These are phyloP conservation scores for Megaceryle alcyon DNA, from an alignment of 2,797 vertebrate genomes.

Conservation along the genomic window DNA sequence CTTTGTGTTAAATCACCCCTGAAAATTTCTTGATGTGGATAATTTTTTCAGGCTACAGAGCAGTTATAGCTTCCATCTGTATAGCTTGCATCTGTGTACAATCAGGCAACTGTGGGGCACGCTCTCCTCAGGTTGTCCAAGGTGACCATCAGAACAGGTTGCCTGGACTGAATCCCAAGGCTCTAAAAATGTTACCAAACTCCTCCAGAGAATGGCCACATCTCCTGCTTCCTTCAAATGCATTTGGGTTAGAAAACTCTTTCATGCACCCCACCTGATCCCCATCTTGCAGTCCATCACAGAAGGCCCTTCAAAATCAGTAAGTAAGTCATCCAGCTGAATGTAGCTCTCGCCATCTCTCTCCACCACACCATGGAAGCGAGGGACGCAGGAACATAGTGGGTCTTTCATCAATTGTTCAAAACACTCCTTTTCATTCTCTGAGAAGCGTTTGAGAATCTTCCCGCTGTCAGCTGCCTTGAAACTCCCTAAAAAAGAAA, in stretches of 20 bases:
- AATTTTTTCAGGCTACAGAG: background rate
- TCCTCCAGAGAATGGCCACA: background rate
- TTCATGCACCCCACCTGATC: slow-evolving; percentile 83
- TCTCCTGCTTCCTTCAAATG: background rate
- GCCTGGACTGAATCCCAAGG: background rate
- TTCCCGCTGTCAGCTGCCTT: slow-evolving; percentile 94
- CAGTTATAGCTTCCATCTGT: background rate
- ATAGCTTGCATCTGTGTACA: background rate
- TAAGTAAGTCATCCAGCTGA: slow-evolving; percentile 92
- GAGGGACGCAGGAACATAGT: slow-evolving; percentile 86
- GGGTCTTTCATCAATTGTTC: slow-evolving; percentile 86
- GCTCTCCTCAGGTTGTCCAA: background rate
- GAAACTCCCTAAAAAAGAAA: slow-evolving; percentile 88
- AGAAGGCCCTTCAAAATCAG: slow-evolving; percentile 89
- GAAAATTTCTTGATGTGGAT: background rate
- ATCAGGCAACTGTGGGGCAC: background rate
- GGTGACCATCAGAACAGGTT: background rate
- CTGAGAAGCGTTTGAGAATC: slow-evolving; percentile 94
- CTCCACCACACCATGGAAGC: slow-evolving; percentile 90
- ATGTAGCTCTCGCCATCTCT: slow-evolving; percentile 93
- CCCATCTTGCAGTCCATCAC: slow-evolving; percentile 99
- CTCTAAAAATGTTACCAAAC: background rate
- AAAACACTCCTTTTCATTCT: slow-evolving; percentile 93
- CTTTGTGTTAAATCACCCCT: background rate
- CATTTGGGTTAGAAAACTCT: background rate